These are phyloP conservation scores for Trogon melanurus DNA, from an alignment of 2,113 vertebrate genomes.

Conservation along the genomic window DNA sequence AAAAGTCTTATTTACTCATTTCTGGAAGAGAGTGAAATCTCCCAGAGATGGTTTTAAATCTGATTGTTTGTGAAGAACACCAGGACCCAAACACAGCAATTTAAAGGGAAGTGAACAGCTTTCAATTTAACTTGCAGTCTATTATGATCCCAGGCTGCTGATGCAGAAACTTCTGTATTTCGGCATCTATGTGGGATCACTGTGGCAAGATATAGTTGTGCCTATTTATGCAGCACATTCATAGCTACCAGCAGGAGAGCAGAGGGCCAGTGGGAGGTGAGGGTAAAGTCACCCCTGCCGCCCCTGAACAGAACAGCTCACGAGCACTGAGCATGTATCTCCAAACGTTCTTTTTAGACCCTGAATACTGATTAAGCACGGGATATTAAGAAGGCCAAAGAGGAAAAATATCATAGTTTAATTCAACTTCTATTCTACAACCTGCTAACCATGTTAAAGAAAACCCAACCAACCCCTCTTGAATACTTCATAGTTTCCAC, in stretches of 20 bases:
- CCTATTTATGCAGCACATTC: neutral
- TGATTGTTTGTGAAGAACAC: conserved; percentile 35
- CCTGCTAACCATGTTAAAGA: neutral
- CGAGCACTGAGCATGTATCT: neutral
- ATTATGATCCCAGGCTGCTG: neutral
- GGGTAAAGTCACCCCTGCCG: neutral
- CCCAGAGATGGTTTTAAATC: neutral
- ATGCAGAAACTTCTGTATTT: conserved; percentile 2
- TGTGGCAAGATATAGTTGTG: neutral
- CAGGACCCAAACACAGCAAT: neutral
- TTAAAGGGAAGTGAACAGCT: neutral
- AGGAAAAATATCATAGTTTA: neutral
- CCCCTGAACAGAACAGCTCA: neutral
- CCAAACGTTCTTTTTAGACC: neutral
- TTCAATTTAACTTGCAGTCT: neutral
- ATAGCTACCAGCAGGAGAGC: neutral
- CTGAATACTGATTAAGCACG: neutral
- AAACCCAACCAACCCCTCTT: neutral
- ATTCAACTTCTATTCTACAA: neutral
- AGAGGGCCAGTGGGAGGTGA: neutral
- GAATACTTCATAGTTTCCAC: neutral
- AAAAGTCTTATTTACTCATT: conserved; percentile 8
- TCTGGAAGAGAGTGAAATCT: neutral
- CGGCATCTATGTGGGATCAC: neutral
- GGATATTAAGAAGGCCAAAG: neutral